Evolutionary conservation across 1,140 invertebrate species (phyloP), one percentile per base, ranked within the genome.

Genomic region (Drosophila rufa): DNA sequence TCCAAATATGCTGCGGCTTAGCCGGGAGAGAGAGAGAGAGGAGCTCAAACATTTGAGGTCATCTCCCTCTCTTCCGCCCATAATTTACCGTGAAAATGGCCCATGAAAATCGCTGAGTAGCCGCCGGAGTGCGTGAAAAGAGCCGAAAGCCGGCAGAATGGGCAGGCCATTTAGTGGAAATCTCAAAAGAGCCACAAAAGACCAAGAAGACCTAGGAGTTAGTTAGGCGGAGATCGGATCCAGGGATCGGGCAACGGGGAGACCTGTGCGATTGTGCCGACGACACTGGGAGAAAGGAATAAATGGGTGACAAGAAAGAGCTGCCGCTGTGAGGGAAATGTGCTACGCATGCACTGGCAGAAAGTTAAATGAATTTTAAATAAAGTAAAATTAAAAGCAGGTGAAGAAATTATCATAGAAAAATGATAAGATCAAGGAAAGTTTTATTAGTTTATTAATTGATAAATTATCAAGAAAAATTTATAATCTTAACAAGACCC

Each of bases 21-120:
- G 12, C 2, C 6, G 5, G 30, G 30, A 36, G 33, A 11, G 30
- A 14, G 11, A 40, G 38, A 38, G 19, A n/a, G 36, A 19, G 9
- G 25, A 36, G 22, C 19, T 38, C 50, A 25, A 25, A 17, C 65
- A 75, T 79, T 79, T 75, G 65, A 67, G 80, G 61, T 83, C 80
- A 75, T 82, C 80, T 51, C 7, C 51, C 51, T 38, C 30, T 36
- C 51, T 38, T 55, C 50, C 51, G 38, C 19, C 62, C 66, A 73
- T 80, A 84, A 84, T 80, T 68, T 74, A 69, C 81, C 81, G 48
- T 80, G 67, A 73, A 84, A 77, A 77, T 51, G 66, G 58, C 36
- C 58, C 59, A 57, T 36, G 60, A 51, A 68, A 61, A 59, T 47
- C 27, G 75, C 38, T 56, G 57, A 46, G 36, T 58, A 46, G 47